Percentiles rank a stretch among this genome's conserved stretches.
Conservation (phyloP, 2,888 invertebrate species). For the Cephus rjabovi region DNA sequence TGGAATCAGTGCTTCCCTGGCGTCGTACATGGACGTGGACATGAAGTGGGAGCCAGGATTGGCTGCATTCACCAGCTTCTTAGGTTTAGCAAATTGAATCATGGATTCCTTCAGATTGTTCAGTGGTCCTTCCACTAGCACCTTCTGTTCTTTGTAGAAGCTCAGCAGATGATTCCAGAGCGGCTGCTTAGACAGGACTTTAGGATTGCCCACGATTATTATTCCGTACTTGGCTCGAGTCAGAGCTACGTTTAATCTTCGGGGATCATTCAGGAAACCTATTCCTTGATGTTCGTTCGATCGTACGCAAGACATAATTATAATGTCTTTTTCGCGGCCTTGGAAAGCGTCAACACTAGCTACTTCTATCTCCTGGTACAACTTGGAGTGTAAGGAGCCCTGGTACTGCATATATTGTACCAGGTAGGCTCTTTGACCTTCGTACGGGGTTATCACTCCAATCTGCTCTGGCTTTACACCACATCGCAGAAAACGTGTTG, state of each 20-base stretch:
- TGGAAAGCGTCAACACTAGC: constrained; percentile 99
- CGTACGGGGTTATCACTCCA: constrained; percentile 98
- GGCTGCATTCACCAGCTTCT: constrained; percentile 91
- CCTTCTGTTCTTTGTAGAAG: constrained; percentile 97
- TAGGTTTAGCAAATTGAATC: constrained; percentile 97
- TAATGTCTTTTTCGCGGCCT: constrained; percentile 98
- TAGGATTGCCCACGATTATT: constrained; percentile 99
- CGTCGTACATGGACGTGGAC: constrained; percentile 97
- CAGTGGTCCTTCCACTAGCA: constrained; percentile 96
- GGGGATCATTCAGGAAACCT: constrained; percentile 97
- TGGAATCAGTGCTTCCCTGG: constrained; percentile 93
- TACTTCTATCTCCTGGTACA: constrained; percentile 99
- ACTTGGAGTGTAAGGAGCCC: constrained; percentile 94
- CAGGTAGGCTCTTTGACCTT: constrained; percentile 97
- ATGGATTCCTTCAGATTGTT: constrained; percentile 97
- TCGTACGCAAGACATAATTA: constrained; percentile 98
- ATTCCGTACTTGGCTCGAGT: constrained; percentile 98
- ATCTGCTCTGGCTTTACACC: constrained; percentile 98
- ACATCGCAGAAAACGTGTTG: constrained; percentile 92
- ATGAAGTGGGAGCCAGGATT: constrained; percentile 98
- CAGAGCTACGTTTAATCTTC: constrained; percentile 96
- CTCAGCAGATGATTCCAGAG: constrained; percentile 98
- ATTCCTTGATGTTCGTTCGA: constrained; percentile 99
- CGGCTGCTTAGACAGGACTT: constrained; percentile 97
- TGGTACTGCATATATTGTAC: constrained; percentile 99